Percentiles rank a stretch among this genome's conserved stretches.
Conservation (phyloP, 2,888 invertebrate genomes). For the Caenorhabditis parvicauda region DNA sequence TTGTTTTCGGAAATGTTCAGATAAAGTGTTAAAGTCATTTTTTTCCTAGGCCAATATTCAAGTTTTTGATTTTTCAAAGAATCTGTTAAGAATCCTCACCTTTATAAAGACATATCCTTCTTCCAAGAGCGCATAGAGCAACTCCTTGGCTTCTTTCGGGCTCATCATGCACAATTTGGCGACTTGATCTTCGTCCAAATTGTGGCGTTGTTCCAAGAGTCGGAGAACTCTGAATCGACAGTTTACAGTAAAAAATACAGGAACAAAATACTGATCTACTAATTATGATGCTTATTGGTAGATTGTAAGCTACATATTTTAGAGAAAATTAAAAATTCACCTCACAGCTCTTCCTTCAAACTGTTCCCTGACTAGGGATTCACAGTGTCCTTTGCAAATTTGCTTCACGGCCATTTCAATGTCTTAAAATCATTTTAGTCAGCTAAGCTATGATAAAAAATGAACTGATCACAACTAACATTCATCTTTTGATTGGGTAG, state of each 20-base stretch:
- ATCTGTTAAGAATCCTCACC: background rate
- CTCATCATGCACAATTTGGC: constrained; percentile 90
- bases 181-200: constrained; percentile 78
- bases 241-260: background rate
- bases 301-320: too few relatives aligned
- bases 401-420: constrained; percentile 73
- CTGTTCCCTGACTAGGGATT: constrained; percentile 80
- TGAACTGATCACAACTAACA: background rate
- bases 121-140: constrained; percentile 81
- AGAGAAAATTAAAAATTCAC: constrained; percentile 2
- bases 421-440: constrained; percentile 61
- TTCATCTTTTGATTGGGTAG: background rate
- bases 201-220: constrained; percentile 77
- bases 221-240: constrained; percentile 70
- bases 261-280: too few relatives aligned
- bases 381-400: constrained; percentile 75
- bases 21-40: too few relatives aligned
- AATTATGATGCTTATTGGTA: too few relatives aligned
- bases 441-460: background rate
- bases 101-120: constrained; percentile 70
- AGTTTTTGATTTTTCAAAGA: background rate
- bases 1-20: too few relatives aligned
- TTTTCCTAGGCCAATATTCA: too few relatives aligned
- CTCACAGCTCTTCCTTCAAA: constrained; percentile 73
- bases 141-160: constrained; percentile 84